These are phyloP conservation scores for Pachyseris speciosa DNA, from an alignment of 64 coral and sea anemone genomes.

Conservation along the genomic window DNA sequence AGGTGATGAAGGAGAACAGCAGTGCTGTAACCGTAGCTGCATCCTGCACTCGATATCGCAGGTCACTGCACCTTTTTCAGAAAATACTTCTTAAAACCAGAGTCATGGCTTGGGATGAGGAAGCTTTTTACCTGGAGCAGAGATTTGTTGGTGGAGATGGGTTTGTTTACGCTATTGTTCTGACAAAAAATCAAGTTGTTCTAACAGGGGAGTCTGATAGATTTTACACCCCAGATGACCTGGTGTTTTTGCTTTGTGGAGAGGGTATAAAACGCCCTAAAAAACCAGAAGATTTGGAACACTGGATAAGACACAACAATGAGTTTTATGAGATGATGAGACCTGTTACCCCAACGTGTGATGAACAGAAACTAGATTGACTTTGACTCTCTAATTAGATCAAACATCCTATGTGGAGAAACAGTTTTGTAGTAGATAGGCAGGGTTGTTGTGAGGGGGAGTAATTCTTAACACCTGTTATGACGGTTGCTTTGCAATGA, in stretches of 20 bases:
- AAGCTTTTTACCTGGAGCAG: constrained; percentile 82
- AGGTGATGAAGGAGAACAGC: constrained; percentile 17
- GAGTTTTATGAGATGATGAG: constrained; percentile 52
- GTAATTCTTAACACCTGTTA: too few species aligned
- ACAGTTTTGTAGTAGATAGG: too few species aligned
- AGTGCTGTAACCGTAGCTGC: constrained; percentile 56
- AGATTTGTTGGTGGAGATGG: constrained; percentile 55
- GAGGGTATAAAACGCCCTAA: not conserved
- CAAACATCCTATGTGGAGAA: too few species aligned
- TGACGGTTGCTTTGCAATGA: too few species aligned
- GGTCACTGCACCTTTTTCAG: constrained; percentile 71
- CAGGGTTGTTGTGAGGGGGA: too few species aligned
- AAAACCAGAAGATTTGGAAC: constrained; percentile 35
- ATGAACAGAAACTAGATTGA: too few species aligned
- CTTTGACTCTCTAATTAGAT: too few species aligned
- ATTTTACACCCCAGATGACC: constrained; percentile 15
- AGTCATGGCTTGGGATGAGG: constrained; percentile 82
- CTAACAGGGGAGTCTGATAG: constrained; percentile 1
- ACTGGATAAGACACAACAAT: constrained; percentile 70
- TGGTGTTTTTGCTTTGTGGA: constrained; percentile 32
- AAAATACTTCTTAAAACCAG: constrained; percentile 56
- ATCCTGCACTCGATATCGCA: constrained; percentile 71
- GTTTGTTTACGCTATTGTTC: constrained; percentile 74
- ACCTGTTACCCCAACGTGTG: too few species aligned
- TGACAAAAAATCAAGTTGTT: constrained; percentile 61